Conservation (phyloP, 2,113 vertebrate species). For the Psittacus erithacus region DNA sequence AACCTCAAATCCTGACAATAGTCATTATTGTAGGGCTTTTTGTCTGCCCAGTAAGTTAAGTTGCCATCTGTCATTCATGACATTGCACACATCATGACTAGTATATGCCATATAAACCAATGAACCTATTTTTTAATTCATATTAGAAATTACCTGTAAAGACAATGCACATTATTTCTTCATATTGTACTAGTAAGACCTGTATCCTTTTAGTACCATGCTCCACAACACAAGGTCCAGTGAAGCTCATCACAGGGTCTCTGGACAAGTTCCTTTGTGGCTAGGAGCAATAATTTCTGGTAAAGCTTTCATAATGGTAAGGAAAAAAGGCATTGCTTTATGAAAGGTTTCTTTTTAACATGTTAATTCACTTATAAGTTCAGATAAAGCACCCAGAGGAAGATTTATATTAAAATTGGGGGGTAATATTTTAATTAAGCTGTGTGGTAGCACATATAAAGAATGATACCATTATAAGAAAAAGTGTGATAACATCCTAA, state of each 20-base stretch:
- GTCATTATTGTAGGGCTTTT: background rate
- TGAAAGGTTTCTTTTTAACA: conserved; percentile 64
- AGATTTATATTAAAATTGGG: background rate
- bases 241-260: background rate
- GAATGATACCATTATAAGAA: conserved; percentile 36
- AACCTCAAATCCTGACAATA: background rate
- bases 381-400: conserved; percentile 7
- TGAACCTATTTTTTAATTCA: background rate
- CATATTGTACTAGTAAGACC: background rate
- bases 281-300: conserved; percentile 60
- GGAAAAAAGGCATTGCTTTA: conserved; percentile 48
- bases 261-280: conserved; percentile 41
- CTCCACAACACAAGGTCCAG: background rate
- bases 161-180: background rate
- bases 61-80: background rate
- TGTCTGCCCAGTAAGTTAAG: background rate
- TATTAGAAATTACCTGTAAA: background rate
- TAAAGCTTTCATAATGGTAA: conserved; percentile 59
- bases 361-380: conserved; percentile 46
- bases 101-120: background rate
- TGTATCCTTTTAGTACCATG: background rate
- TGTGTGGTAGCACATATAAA: conserved; percentile 48
- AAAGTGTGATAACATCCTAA: conserved; percentile 50
- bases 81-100: background rate
- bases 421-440: conserved; percentile 54